A percentile compares a stretch with the other conserved stretches of the same genome.
Evolutionary conservation across 2,797 vertebrate species (phyloP).

Genomic region (Sebastes kiyomatsui): DNA sequence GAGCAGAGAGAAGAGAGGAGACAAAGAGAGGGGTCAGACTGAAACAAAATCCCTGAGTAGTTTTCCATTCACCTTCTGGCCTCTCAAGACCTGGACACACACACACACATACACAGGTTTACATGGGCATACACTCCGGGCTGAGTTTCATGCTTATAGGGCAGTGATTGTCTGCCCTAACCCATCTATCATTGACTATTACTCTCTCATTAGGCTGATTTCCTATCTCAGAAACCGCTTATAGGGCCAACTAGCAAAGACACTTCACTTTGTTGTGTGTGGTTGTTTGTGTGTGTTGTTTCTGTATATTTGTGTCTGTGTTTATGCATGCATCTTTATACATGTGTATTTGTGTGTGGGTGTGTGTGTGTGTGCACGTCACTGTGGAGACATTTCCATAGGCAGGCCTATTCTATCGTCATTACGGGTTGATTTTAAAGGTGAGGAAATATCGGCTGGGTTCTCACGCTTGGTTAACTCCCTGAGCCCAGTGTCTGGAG

Average conservation of each 20-base stretch:
- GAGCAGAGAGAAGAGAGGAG: neutral
- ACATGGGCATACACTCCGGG: conserved; percentile 61
- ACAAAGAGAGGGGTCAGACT: conserved; percentile 31
- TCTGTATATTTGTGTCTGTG: conserved; percentile 58
- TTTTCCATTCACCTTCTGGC: conserved; percentile 77
- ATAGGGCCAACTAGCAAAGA: conserved; percentile 73
- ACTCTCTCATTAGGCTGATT: conserved; percentile 82
- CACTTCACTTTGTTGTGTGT: conserved; percentile 58
- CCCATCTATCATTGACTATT: conserved; percentile 85
- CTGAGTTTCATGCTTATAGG: conserved; percentile 75
- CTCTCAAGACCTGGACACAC: conserved; percentile 60
- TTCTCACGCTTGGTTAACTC: conserved; percentile 82
- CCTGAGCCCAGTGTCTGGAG: conserved; percentile 78
- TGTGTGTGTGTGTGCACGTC: conserved; percentile 29
- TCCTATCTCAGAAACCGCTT: conserved; percentile 79
- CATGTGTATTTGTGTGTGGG: conserved; percentile 22
- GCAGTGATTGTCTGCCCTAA: conserved; percentile 85
- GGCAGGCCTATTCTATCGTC: conserved; percentile 81
- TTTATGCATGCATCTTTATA: conserved; percentile 56
- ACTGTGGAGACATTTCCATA: conserved; percentile 80
- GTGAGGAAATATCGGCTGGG: conserved; percentile 81
- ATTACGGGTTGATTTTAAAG: conserved; percentile 81
- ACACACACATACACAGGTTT: conserved; percentile 49
- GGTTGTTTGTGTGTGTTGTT: conserved; percentile 47
- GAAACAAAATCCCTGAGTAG: conserved; percentile 45